Evolutionary conservation across 1,140 invertebrate species (phyloP), one percentile per base, ranked within the genome.

Genomic region (Daktulosphaira vitifoliae): DNA sequence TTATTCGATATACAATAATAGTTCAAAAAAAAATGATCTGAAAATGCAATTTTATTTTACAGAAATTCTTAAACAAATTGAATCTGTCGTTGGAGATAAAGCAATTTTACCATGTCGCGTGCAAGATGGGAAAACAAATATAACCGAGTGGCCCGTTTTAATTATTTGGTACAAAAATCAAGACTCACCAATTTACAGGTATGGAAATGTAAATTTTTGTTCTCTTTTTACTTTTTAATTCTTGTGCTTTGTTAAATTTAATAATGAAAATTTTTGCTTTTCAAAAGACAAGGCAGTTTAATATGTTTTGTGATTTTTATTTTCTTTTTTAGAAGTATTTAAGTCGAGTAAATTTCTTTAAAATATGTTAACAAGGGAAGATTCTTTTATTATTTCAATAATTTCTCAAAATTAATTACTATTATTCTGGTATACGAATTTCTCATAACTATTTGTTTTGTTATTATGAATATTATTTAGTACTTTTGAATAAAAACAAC

Each of bases 91-190:
- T 11, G 56, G 56, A 29, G 56, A 62, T 20, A 48, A 62, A 0
- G 56, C 56, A 4, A 25, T 46, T 29, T 13, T 62, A 1, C 42
- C 42, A 15, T 62, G 56, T 33, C 16, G 44, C 16, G 16, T 62
- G 13, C 56, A 48, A 48, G 15, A 15, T 22, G n/a, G 18, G n/a
- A 48, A 33, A 4, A 33, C 29, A 33, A 62, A 33, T 22, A 29
- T 25, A 15, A 48, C 42, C 9, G 56, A 62, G 9, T 33, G 42
- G 18, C 56, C 56, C 3, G 26, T 48, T 48, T 33, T 62, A 44
- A 48, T 62, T 3, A 62, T 62, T 46, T 62, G 56, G 56, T 62
- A 62, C n/a, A 62, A 16, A 46, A 25, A 39, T 26, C 39, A 62
- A 33, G 56, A 62, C 15, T 44, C 29, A 20, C 56, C 56, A 1